Base-by-base conservation (phyloP, 2,888 invertebrate species). In the Plagodis dolabraria region DNA sequence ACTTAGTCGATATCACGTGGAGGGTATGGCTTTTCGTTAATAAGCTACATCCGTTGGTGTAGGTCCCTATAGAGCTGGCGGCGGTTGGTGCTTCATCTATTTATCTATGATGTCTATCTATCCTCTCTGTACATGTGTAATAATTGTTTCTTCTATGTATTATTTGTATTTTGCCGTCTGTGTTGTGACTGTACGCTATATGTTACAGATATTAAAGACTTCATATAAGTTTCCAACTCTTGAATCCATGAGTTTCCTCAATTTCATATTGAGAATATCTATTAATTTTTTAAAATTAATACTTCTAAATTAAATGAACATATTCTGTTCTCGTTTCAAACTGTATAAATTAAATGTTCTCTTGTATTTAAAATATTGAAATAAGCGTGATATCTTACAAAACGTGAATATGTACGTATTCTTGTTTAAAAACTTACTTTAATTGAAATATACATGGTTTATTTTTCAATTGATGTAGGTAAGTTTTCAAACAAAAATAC, bases 11-110 rank as follows among this genome's bases (percentile, higher is more conserved):
- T 68, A 53, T 70, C 69, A 67, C 60, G 59, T 47, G 54, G 59
- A 67, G 64, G 71, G 66, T 62, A 69, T 72, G 68, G 72, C 70
- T 75, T 74, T 36, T 67, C 74, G 70, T 72, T 70, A 71, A 64
- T 67, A 76, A 75, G 83, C 80, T 85, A 76, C 75, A 77, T 80
- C 79, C 75, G 81, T 83, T 83, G 87, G 88, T 88, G 86, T 87
- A 88, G 84, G 87, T 71, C 72, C 77, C 77, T 78, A 22, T 22
- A 75, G 82, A 79, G 79, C 68, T 83, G 79, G 80, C 81, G 86
- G 85, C 86, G 89, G 92, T 92, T 92, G 92, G 92, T 92, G 92
- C 92, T 92, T 92, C 92, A 90, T 89, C 85, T 87, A 82, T 88
- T 76, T 88, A 87, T 89, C 75, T 85, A 79, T 81, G 74, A 83